Evolutionary conservation across 2,797 vertebrate genomes (phyloP).

Genomic region (Galago senegalensis): DNA sequence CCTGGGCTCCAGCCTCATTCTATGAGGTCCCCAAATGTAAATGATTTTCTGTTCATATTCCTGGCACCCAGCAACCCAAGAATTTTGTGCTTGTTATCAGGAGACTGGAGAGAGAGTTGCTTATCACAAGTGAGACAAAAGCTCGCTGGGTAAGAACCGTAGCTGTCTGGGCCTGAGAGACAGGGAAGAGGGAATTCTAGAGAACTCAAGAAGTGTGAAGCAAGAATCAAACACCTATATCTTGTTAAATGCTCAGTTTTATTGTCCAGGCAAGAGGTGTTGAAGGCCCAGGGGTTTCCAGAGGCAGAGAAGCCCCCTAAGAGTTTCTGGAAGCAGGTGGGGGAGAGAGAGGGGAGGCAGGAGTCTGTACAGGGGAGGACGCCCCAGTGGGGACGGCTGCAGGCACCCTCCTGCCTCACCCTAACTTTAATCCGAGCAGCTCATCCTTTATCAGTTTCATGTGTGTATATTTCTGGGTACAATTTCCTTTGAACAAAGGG

Average conservation of each 20-base stretch:
- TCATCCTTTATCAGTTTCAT: slow-evolving; percentile 13
- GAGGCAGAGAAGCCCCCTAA: no score
- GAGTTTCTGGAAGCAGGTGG: neutral
- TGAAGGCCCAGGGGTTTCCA: neutral
- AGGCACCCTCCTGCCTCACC: no score
- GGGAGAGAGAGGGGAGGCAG: no score
- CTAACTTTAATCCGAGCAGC: slow-evolving; percentile 20
- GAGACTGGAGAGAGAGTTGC: accelerated
- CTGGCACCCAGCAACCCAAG: neutral
- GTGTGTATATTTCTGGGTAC: slow-evolving; percentile 71
- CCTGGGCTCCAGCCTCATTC: neutral
- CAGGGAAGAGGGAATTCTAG: neutral
- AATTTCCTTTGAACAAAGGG: slow-evolving; percentile 77
- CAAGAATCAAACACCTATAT: neutral
- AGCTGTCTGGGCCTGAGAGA: neutral
- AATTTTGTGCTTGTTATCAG: accelerated
- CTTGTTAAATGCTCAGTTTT: neutral
- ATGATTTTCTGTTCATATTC: neutral
- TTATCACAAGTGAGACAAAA: accelerated
- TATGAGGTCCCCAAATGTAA: neutral
- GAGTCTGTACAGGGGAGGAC: no score
- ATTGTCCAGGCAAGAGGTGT: neutral
- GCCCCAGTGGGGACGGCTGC: neutral
- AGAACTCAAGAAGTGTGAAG: neutral
- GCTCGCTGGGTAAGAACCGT: accelerated